Conservation (phyloP, 2,113 vertebrate genomes). For the Tringa solitaria region DNA sequence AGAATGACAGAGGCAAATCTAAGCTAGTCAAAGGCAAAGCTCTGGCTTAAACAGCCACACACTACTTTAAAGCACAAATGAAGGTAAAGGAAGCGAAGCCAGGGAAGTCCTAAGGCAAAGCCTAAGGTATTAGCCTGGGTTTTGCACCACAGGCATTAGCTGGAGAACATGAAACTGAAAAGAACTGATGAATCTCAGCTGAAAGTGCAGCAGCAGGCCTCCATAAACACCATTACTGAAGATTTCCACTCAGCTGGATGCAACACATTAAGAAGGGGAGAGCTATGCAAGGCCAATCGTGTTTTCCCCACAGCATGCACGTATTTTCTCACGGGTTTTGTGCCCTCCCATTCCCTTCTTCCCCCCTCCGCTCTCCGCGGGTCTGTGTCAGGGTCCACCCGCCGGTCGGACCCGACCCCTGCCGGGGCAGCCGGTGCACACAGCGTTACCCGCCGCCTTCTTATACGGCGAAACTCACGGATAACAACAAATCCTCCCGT, state of each 20-base stretch:
- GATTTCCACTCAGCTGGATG: not conserved
- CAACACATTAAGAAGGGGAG: not conserved
- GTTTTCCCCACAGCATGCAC: rapidly evolving
- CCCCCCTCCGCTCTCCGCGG: rapidly evolving
- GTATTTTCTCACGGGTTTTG: rapidly evolving
- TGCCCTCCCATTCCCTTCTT: rapidly evolving
- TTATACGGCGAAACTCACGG: rapidly evolving
- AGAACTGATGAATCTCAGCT: not conserved
- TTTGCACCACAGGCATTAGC: not conserved
- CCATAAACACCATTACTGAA: not conserved
- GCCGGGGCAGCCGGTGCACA: rapidly evolving
- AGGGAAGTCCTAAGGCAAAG: not conserved
- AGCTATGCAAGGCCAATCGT: rapidly evolving
- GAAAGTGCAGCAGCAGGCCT: not conserved
- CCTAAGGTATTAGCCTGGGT: rapidly evolving
- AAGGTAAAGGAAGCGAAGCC: not conserved
- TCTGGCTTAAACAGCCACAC: not conserved
- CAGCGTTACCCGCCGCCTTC: not conserved
- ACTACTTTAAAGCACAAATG: not conserved
- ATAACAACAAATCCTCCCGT: rapidly evolving
- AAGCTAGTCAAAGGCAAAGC: not conserved
- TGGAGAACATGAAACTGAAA: not conserved
- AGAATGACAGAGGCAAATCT: not conserved
- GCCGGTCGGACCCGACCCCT: rapidly evolving
- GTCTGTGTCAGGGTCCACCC: not conserved